Evolutionary conservation across 2,113 vertebrate genomes (phyloP), one percentile per base, ranked within the genome.

Genomic region (Recurvirostra avosetta): DNA sequence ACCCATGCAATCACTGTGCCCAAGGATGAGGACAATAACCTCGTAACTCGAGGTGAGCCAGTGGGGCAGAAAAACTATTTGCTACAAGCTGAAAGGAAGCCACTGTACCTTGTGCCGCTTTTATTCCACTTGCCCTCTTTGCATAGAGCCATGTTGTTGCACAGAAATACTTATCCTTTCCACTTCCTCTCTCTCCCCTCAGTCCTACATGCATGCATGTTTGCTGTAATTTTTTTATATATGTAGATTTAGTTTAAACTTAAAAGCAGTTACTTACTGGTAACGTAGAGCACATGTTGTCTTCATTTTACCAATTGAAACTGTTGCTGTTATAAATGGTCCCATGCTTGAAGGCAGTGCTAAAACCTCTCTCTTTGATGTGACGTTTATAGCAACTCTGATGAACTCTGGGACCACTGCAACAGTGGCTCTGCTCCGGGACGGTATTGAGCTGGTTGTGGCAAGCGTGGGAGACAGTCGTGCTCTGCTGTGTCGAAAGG

Each of bases 381-480:
- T 97, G 96, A 90, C 66, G 12, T 97, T 98, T 98, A 52, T 98
- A 99, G 98, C 98, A 59, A 97, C 98, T 34, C 86, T 99, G 88
- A 92, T 97, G 94, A 98, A 95, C 23, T 98, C 99, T 70, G 99
- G 99, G 94, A 99, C 98, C 97, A 99, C 99, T 34, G 99, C 99
- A 55, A 99, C 99, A 3, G 99, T 99, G 98, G 99, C 99, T 70
- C 98, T 99, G 94, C 98, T 99, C 97, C 98, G 99, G 92, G 99
- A 99, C 32, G 98, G 99, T 65, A 99, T 99, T 40, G 99, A 99
- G 97, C 98, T 99, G 98, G 99, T 99, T 89, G 99, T 99, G 90
- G 99, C 97, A 93, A 99, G 99, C 27, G 99, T 99, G 84, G 99
- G 99, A 13, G 99, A 99, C 96, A 99, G 99, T 93, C 98, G 99